phyloP scores from a whole-genome alignment of 2,113 vertebrate genomes.

The Hydrolagus affinis region DNA sequence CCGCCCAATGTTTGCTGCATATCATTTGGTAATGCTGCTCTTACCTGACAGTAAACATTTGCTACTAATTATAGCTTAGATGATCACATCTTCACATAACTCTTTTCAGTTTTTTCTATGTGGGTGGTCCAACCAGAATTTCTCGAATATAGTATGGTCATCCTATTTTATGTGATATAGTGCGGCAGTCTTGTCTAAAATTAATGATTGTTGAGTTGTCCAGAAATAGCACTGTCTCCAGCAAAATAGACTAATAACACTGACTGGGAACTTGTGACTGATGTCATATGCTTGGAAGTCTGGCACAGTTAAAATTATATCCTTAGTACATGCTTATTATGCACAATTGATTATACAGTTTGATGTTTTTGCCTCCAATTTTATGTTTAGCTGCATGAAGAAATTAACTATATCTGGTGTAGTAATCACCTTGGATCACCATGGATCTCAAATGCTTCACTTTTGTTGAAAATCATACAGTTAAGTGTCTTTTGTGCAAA shows the following conservation, averaged over 20 bases:
- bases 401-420: too few relatives aligned
- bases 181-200: too few relatives aligned
- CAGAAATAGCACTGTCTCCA: background rate
- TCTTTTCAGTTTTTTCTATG: background rate
- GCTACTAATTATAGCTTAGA: background rate
- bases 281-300: background rate
- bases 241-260: background rate
- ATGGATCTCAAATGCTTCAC: too few relatives aligned
- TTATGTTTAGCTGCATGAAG: too few relatives aligned
- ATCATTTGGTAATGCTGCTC: background rate
- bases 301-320: background rate
- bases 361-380: background rate
- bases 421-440: too few relatives aligned
- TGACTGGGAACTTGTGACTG: background rate
- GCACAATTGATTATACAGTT: background rate
- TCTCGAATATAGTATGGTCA: background rate
- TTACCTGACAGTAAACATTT: background rate
- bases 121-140: background rate
- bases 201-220: background rate
- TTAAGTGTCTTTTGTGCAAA: too few relatives aligned
- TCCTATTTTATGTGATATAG: background rate
- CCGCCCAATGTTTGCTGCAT: background rate
- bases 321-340: background rate
- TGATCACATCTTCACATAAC: background rate
- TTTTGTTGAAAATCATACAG: too few relatives aligned